phyloP scores from a whole-genome alignment of 2,797 vertebrate species.

The Sphaeramia orbicularis region DNA sequence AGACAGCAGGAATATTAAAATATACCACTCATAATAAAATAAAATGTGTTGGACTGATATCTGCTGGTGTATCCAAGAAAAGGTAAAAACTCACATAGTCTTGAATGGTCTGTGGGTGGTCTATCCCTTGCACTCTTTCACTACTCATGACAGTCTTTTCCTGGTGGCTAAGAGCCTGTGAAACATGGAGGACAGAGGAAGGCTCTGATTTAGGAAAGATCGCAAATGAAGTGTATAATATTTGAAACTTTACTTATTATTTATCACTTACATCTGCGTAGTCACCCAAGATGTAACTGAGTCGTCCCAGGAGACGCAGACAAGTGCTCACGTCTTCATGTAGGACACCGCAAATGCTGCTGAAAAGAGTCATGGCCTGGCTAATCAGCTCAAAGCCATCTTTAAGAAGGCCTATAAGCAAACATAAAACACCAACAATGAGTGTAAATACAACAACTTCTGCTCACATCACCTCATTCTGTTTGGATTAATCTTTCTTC shows the following conservation, averaged over 20 bases:
- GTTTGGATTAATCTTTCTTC: too few species aligned
- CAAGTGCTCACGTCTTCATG: slow-evolving; percentile 94
- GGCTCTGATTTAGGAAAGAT: background rate
- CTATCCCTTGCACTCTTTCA: slow-evolving; percentile 91
- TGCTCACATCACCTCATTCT: background rate
- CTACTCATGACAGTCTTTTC: slow-evolving; percentile 94
- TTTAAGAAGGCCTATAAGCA: slow-evolving; percentile 89
- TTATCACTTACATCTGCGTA: slow-evolving; percentile 86
- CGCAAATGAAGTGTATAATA: background rate
- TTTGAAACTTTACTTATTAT: background rate
- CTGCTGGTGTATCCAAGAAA: background rate
- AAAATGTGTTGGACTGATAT: background rate
- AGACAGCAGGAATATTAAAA: background rate
- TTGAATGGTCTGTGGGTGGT: slow-evolving; percentile 94
- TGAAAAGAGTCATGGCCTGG: slow-evolving; percentile 94
- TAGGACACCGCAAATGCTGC: slow-evolving; percentile 93
- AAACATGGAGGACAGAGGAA: slow-evolving; percentile 14
- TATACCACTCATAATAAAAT: background rate
- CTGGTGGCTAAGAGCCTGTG: slow-evolving; percentile 92
- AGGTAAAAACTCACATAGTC: slow-evolving; percentile 90
- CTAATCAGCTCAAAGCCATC: slow-evolving; percentile 91
- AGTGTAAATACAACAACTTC: background rate
- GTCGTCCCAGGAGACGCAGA: slow-evolving; percentile 91
- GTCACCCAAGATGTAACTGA: slow-evolving; percentile 94
- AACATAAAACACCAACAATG: slow-evolving; percentile 23